Evolutionary conservation across 2,888 invertebrate species (phyloP).

Genomic region (Tinea pellionella): DNA sequence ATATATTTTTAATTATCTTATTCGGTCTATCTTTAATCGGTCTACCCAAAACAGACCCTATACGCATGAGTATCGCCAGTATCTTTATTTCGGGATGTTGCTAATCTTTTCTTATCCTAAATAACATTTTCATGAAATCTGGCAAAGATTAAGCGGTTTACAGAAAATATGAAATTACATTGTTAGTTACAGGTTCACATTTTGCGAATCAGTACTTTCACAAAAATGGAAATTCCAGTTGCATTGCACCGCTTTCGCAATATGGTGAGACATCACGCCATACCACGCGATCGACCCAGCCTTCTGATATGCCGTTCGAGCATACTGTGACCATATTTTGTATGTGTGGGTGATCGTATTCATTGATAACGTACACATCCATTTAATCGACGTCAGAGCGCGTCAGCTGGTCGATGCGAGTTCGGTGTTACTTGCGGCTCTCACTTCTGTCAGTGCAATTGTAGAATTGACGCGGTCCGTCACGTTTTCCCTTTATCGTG

Average conservation of each 20-base stretch:
- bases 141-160: too few species aligned
- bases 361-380: background rate
- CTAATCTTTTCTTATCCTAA: too few species aligned
- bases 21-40: background rate
- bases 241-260: constrained; percentile 41
- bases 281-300: constrained; percentile 42
- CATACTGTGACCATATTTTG: background rate
- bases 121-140: too few species aligned
- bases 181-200: background rate
- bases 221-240: background rate
- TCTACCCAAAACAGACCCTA: too few species aligned
- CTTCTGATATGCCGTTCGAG: constrained; percentile 2
- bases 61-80: too few species aligned
- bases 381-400: constrained; percentile 32
- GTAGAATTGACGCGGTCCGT: constrained; percentile 36
- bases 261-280: constrained; percentile 50
- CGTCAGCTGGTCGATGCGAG: constrained; percentile 28
- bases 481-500: constrained; percentile 35
- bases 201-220: background rate
- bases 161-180: background rate
- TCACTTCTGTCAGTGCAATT: constrained; percentile 31
- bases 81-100: too few species aligned
- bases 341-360: constrained; percentile 5
- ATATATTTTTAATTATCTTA: background rate
- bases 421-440: background rate